Evolutionary conservation across 2,113 vertebrate species (phyloP).

Genomic region (Phodopus roborovskii): DNA sequence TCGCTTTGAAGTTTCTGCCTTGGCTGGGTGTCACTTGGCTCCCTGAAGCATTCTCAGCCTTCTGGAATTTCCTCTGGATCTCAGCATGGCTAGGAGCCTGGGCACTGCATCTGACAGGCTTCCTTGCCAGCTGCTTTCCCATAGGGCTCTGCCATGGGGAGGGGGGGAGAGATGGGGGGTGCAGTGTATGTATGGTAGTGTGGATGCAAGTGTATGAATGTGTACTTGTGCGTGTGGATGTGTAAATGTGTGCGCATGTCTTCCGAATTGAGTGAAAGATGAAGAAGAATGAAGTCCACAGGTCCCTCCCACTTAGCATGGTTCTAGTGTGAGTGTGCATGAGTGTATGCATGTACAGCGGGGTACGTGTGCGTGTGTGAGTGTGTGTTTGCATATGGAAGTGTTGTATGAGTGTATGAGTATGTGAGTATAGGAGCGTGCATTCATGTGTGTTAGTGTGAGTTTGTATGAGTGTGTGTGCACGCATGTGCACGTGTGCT

Average conservation of each 20-base stretch:
- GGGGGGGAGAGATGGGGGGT: background rate
- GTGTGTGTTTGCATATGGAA: background rate
- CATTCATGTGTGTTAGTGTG: background rate
- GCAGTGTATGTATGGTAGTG: background rate
- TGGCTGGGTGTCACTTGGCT: conserved; percentile 55
- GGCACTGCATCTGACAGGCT: conserved; percentile 45
- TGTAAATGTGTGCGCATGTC: background rate
- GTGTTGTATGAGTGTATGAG: background rate
- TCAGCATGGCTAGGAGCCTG: conserved; percentile 48
- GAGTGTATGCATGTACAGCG: background rate
- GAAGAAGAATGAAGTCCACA: background rate
- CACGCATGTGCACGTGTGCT: background rate
- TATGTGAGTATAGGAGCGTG: background rate
- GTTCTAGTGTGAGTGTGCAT: background rate
- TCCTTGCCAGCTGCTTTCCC: conserved; percentile 63
- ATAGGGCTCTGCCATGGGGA: conserved; percentile 54
- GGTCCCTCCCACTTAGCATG: background rate
- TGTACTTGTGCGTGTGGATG: too few relatives aligned
- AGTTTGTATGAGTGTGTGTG: background rate
- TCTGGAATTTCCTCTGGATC: conserved; percentile 66
- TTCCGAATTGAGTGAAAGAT: background rate
- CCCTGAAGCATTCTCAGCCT: conserved; percentile 11
- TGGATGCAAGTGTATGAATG: background rate
- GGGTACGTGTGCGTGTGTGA: background rate
- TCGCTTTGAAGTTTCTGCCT: conserved; percentile 27